Conservation (phyloP, 2,113 vertebrate species). For the Synodontis membranacea region DNA sequence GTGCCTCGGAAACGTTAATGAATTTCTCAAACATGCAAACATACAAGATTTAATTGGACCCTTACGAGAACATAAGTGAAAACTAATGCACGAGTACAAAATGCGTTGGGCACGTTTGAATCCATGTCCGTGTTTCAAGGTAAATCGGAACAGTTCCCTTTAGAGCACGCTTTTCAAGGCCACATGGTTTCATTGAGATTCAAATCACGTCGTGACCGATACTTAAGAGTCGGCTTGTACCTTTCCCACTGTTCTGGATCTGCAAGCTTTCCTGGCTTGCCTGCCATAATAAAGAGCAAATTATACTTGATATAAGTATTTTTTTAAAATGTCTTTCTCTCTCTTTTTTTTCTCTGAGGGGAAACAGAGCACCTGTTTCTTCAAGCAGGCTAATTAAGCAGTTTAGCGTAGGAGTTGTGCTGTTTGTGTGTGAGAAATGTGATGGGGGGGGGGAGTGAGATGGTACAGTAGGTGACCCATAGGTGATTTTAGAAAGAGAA, state of each 20-base stretch:
- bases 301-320: not conserved
- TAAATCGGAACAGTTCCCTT: constrained; percentile 27
- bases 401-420: constrained; percentile 24
- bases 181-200: constrained; percentile 40
- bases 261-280: not conserved
- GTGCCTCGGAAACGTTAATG: not conserved
- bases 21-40: not conserved
- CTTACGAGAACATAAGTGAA: not conserved
- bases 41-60: not conserved
- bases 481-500: constrained; percentile 25
- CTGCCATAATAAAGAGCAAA: not conserved
- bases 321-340: not conserved
- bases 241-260: constrained; percentile 11
- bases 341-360: not conserved
- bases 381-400: constrained; percentile 28
- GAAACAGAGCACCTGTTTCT: constrained; percentile 25
- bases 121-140: constrained; percentile 1
- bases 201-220: constrained; percentile 36
- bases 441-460: not conserved
- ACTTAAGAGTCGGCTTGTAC: constrained; percentile 13
- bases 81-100: too few species aligned
- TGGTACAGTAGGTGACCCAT: not conserved
- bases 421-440: constrained; percentile 15
- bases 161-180: not conserved
- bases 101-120: too few species aligned